phyloP scores from a whole-genome alignment of 2,797 vertebrate genomes.

The Ctenopoma multispine region DNA sequence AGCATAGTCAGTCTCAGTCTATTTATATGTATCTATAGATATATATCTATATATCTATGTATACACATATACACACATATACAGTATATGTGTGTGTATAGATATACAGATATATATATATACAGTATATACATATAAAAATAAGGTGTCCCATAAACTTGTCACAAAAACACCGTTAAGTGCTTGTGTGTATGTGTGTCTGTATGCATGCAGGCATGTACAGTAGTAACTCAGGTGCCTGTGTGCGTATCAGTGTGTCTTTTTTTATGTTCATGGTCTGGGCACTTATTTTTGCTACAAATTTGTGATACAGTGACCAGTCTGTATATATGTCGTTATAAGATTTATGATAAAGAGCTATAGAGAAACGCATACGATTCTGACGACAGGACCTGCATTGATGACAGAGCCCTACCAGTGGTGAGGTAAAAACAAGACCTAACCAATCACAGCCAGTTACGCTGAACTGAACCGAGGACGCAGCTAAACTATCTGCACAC shows the following conservation, averaged over 20 bases:
- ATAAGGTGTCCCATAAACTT: conserved; percentile 78
- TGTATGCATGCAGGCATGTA: conserved; percentile 73
- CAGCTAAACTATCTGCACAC: neutral
- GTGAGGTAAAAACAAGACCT: conserved; percentile 78
- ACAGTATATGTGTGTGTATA: conserved; percentile 67
- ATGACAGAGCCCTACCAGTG: conserved; percentile 68
- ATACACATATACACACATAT: conserved; percentile 65
- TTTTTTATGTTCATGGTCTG: conserved; percentile 79
- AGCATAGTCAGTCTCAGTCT: conserved; percentile 61
- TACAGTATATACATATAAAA: conserved; percentile 64
- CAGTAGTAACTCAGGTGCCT: conserved; percentile 60
- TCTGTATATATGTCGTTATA: conserved; percentile 79
- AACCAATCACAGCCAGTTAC: conserved; percentile 45
- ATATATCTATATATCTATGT: conserved; percentile 74
- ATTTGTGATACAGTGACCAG: conserved; percentile 88
- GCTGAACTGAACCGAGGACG: conserved; percentile 9
- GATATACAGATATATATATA: neutral
- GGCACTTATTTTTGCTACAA: conserved; percentile 89
- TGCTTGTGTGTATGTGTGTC: conserved; percentile 57
- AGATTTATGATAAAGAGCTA: conserved; percentile 80
- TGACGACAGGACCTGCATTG: conserved; percentile 60
- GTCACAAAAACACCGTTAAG: conserved; percentile 65
- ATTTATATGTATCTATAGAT: conserved; percentile 45
- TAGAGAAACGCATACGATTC: conserved; percentile 70
- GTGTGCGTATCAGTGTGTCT: conserved; percentile 51